Conservation (phyloP, 1,140 invertebrate species). For the Araneus ventricosus region DNA sequence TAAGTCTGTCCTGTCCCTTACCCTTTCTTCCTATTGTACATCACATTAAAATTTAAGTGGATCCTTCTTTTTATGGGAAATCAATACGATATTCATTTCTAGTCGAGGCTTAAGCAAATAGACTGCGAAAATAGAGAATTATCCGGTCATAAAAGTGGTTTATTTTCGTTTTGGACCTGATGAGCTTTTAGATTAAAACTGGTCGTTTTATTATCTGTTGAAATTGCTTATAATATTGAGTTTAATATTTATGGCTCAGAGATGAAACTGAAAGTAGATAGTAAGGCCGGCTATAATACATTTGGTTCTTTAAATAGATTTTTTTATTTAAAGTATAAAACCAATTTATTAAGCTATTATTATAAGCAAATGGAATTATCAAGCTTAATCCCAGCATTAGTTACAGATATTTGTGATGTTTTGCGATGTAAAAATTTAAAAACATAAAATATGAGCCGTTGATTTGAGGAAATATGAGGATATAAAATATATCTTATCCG, state of each 20-base stretch:
- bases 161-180: background rate
- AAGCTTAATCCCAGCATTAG: no score
- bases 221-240: background rate
- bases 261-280: no score
- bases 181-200: background rate
- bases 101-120: background rate
- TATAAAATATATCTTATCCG: no score
- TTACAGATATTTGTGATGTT: no score
- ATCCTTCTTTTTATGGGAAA: background rate
- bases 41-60: conserved; percentile 1
- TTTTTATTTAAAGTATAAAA: no score
- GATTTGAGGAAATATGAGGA: no score
- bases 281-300: no score
- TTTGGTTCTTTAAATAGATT: no score
- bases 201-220: background rate
- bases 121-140: background rate
- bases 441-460: no score
- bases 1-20: background rate
- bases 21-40: background rate
- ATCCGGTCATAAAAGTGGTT: background rate
- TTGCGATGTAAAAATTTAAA: no score
- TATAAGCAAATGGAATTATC: no score
- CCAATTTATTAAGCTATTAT: no score
- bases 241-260: background rate
- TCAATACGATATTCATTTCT: background rate